Conservation (phyloP, 2,888 invertebrate species). For the Zaprionus bogoriensis region DNA sequence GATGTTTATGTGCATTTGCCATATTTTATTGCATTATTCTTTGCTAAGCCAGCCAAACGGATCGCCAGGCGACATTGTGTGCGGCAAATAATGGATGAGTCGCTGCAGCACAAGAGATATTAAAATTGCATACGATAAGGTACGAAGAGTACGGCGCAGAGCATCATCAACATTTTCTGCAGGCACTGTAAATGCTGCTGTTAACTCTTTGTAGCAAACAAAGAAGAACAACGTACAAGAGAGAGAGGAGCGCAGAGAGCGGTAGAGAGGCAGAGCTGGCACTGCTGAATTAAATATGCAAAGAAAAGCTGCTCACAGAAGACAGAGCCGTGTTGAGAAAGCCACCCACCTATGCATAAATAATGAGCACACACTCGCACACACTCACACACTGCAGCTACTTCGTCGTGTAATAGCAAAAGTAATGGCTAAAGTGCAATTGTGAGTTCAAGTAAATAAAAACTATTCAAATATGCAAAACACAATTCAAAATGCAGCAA, state of each 20-base stretch:
- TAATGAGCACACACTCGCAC: slow-evolving; percentile 58
- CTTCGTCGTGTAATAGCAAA: slow-evolving; percentile 72
- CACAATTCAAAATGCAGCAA: slow-evolving; percentile 66
- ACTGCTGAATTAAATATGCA: slow-evolving; percentile 61
- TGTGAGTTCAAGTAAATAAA: slow-evolving; percentile 79
- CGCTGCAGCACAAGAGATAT: slow-evolving; percentile 44
- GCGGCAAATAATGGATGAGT: slow-evolving; percentile 34
- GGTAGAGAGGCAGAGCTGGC: neutral
- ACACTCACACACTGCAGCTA: slow-evolving; percentile 10
- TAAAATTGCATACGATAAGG: slow-evolving; percentile 67
- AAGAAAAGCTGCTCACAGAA: slow-evolving; percentile 53
- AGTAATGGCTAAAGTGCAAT: slow-evolving; percentile 78
- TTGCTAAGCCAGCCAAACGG: slow-evolving; percentile 2
- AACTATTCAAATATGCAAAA: slow-evolving; percentile 78
- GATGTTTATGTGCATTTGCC: slow-evolving; percentile 36
- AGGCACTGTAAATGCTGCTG: slow-evolving; percentile 28
- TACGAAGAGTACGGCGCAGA: slow-evolving; percentile 33
- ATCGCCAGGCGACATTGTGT: slow-evolving; percentile 13
- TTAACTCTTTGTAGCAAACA: slow-evolving; percentile 64
- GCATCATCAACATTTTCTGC: neutral
- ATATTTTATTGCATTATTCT: slow-evolving; percentile 21
- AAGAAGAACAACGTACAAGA: slow-evolving; percentile 44
- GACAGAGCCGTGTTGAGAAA: slow-evolving; percentile 35
- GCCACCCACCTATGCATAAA: slow-evolving; percentile 73
- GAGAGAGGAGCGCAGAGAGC: neutral